Base-by-base conservation (phyloP, 2,797 vertebrate species). In the Anolis apletophallus region DNA sequence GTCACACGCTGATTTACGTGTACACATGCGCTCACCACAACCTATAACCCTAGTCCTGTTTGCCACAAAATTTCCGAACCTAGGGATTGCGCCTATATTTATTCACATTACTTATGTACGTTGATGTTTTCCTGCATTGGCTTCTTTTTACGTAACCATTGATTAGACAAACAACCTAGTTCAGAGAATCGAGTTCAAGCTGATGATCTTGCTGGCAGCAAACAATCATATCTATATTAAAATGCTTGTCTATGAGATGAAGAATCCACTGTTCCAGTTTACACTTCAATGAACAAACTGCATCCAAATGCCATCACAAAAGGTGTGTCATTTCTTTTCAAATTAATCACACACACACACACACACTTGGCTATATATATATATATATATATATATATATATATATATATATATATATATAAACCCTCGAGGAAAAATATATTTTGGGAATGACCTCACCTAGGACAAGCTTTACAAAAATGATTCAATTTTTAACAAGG, bases 381-480 rank as follows among this genome's bases (percentile, higher is more conserved):
- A 46, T 46, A 46, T 46, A 46, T 46, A 46, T 46, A 46, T 46
- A 46, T 46, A 46, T 46, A 46, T 46, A 46, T 46, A 46, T 46
- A 46, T 46, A 46, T 46, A 46, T 46, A 46, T 46, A 46, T 46
- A 46, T 46, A 46, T 0, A 1, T 0, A 2, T 17, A 55, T 36
- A 74, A 61, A 61, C 11, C 50, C 50, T 79, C 4, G 0, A 59
- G 0, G 0, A 1, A 54, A 14, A 26, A 67, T 0, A 4, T 0
- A 0, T 34, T 17, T 5, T 0, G 2, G 0, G 1, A 61, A 0
- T 10, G 21, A 34, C 55, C n/a, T n/a, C n/a, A n/a, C n/a, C 1
- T 21, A 13, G 34, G 4, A 19, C 19, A 78, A 59, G 46, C 23
- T 29, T 55, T 29, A 55, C 52, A 16, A 46, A 46, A 46, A 46